Evolutionary conservation across 92 coral and sea anemone species (phyloP), one percentile per base, ranked within the genome.

Genomic region (Phenganax subtilis): DNA sequence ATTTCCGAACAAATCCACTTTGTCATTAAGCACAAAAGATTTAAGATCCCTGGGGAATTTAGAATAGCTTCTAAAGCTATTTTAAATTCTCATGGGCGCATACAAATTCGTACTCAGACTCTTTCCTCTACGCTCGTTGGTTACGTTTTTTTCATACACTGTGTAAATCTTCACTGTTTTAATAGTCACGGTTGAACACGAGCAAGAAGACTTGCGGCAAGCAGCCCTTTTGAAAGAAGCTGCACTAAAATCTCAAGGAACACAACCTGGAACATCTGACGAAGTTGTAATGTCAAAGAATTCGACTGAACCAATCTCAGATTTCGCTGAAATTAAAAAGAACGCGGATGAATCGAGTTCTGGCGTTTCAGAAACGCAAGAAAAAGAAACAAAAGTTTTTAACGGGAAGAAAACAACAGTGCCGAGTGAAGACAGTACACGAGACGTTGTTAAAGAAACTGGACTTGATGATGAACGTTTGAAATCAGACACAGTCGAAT

Each of bases 241-340:
- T 9, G 37, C 37, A 56, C 14, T 25, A 7, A 58, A 76, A 30
- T 29, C 71, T 57, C 59, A 59, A n/a, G 27, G 29, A 7, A 71
- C 84, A 28, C 80, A 77, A 51, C 60, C 86, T 15, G 75, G 65
- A 51, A 30, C 69, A 6, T 57, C 69, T n/a, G 81, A 76, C 29
- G 70, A 76, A 30, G 69, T 28, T 9, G 17, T 57, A 57, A 69
- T 57, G 29, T 76, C 81, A 14, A 64, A 76, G 70, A 76, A 76
- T 14, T 76, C 70, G 3, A 17, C 67, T 28, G 69, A 76, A 31
- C 10, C 53, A 60, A 59, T 10, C 67, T 31, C 81, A 30, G 81
- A 76, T 57, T 9, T 59, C 81, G 31, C 70, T 8, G 70, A 76
- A 28, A 27, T 30, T 59, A 25, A 76, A 69, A 64, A 76, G 10